Conservation (phyloP, 2,797 vertebrate genomes). For the Synaphobranchus kaupii region DNA sequence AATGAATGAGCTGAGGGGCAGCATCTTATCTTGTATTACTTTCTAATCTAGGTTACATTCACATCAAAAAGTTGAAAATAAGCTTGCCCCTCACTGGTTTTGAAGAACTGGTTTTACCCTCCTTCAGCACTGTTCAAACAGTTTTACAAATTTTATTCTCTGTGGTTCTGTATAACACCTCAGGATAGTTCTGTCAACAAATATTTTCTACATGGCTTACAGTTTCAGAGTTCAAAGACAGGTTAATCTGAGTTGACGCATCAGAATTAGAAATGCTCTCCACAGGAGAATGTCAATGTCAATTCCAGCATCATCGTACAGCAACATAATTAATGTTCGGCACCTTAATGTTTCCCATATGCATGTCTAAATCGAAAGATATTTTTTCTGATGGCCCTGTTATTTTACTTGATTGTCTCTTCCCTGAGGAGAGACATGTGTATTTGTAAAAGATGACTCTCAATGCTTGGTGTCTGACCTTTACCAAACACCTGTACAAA, state of each 20-base stretch:
- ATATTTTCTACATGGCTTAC: background rate
- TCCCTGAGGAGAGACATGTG: background rate
- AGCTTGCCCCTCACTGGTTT: background rate
- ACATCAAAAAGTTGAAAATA: background rate
- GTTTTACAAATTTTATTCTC: background rate
- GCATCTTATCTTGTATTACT: background rate
- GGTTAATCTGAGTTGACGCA: background rate
- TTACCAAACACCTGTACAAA: background rate
- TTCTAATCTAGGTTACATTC: background rate
- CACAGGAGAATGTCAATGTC: background rate
- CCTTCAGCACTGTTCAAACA: background rate
- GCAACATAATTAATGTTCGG: background rate
- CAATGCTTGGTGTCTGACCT: background rate
- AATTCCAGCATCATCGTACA: background rate
- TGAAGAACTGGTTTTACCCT: background rate
- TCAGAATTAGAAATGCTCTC: background rate
- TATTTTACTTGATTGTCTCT: background rate
- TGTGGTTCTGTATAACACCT: background rate
- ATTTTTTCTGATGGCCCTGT: background rate
- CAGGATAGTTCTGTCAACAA: background rate
- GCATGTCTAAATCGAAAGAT: background rate
- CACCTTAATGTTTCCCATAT: background rate
- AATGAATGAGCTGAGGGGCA: background rate
- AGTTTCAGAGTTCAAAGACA: conserved; percentile 5
- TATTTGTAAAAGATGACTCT: background rate